Evolutionary conservation across 1,140 invertebrate genomes (phyloP), one percentile per base, ranked within the genome.

Genomic region (Chlorops oryzae): DNA sequence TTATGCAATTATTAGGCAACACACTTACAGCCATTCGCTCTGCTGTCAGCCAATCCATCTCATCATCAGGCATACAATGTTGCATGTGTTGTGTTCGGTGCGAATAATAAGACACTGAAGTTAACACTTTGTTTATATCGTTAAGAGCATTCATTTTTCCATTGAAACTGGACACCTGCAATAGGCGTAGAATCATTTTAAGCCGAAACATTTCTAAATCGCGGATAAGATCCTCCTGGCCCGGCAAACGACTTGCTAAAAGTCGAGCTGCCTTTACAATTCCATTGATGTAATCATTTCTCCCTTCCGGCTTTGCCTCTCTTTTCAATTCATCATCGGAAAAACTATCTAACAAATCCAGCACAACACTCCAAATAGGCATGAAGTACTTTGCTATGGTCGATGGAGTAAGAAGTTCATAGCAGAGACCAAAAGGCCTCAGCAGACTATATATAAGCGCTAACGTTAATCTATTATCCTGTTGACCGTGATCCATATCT

Each of bases 121-220:
- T 85, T 39, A 97, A 93, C 22, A 97, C 89, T 80, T 97, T 96
- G 75, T 98, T 98, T 28, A 98, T 92, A 81, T 98, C 96, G 76
- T 98, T 98, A 27, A 98, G 77, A 23, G 95, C 94, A 73, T 96
- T 97, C 96, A 98, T 98, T 79, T 98, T 98, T 9, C 95, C 94
- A 77, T 98, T 98, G 67, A 97, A 98, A 32, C 93, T 97, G 13
- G 94, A 97, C 68, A 97, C 95, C 80, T 96, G 91, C 45, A 98
- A 75, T 59, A 95, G 82, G 67, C 92, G 85, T 53, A 98, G 77
- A 59, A 97, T 96, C 89, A 97, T 96, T 79, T 95, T 94, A 52
- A 98, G 77, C 61, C 93, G 82, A 77, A 97, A 94, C 73, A 95
- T 91, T 79, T 97, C 94, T 55, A 98, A 78, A 63, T 85, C 89